phyloP scores from a whole-genome alignment of 2,113 vertebrate species.

The Numida meleagris region DNA sequence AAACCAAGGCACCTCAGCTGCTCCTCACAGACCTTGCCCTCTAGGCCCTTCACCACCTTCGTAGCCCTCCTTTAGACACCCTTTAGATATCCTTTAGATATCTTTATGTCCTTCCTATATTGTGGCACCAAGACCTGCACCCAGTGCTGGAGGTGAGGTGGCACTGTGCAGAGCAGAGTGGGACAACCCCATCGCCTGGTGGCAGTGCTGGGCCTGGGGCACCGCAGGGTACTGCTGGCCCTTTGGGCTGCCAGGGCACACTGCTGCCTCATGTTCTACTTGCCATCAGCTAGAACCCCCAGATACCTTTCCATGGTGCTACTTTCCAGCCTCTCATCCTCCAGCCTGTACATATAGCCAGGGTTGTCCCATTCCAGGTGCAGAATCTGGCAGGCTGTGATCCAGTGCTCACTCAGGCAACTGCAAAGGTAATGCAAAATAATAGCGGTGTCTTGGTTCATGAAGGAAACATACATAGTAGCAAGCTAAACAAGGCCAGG shows the following conservation, averaged over 20 bases:
- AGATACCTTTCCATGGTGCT: no score
- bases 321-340: no score
- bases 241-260: no score
- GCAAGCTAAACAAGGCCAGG: neutral
- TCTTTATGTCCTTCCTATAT: neutral
- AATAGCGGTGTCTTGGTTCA: neutral
- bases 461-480: neutral
- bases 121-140: neutral
- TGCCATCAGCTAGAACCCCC: no score
- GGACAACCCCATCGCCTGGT: neutral
- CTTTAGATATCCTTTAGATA: no score
- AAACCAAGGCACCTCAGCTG: neutral
- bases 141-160: neutral
- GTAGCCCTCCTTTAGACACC: neutral
- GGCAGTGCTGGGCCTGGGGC: neutral
- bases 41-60: neutral
- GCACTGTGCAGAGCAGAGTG: neutral
- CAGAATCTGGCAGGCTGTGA: neutral
- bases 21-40: neutral
- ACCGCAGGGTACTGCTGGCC: no score
- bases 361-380: no score
- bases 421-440: neutral
- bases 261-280: no score
- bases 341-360: no score
- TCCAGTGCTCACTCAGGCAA: neutral